Conservation (phyloP, 2,888 invertebrate genomes). For the Zonitis immaculata region DNA sequence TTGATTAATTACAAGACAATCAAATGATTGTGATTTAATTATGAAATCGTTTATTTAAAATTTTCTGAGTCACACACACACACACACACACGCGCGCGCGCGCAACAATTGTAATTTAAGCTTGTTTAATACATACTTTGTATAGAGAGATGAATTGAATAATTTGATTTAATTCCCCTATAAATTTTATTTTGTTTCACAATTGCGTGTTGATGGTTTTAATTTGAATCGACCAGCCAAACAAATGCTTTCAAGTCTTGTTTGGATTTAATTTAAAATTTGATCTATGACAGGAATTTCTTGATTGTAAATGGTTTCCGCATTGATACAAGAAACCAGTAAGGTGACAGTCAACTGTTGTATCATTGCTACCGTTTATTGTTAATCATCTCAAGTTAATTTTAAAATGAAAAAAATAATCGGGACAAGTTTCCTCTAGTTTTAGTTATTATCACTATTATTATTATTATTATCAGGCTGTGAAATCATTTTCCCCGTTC, state of each 20-base stretch:
- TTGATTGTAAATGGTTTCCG: slow-evolving; percentile 8
- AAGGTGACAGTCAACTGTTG: slow-evolving; percentile 7
- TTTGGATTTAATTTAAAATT: background rate
- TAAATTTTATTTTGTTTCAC: background rate
- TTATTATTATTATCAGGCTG: too few relatives aligned
- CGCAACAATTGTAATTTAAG: too few relatives aligned
- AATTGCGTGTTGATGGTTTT: background rate
- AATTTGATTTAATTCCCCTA: background rate
- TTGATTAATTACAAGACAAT: too few relatives aligned
- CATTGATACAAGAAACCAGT: slow-evolving; percentile 13
- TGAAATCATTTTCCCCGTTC: too few relatives aligned
- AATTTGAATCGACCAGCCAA: background rate
- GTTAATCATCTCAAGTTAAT: background rate
- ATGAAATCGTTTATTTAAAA: too few relatives aligned
- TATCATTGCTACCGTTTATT: background rate
- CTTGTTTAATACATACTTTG: too few relatives aligned
- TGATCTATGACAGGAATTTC: background rate
- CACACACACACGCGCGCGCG: too few relatives aligned
- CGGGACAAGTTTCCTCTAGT: background rate
- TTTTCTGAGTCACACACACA: too few relatives aligned
- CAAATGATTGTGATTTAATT: too few relatives aligned
- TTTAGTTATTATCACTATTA: too few relatives aligned
- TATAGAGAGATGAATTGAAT: too few relatives aligned
- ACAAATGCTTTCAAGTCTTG: background rate
- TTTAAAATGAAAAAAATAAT: background rate